Base-by-base conservation (phyloP, 2,797 vertebrate species). In the Lacerta viridis region DNA sequence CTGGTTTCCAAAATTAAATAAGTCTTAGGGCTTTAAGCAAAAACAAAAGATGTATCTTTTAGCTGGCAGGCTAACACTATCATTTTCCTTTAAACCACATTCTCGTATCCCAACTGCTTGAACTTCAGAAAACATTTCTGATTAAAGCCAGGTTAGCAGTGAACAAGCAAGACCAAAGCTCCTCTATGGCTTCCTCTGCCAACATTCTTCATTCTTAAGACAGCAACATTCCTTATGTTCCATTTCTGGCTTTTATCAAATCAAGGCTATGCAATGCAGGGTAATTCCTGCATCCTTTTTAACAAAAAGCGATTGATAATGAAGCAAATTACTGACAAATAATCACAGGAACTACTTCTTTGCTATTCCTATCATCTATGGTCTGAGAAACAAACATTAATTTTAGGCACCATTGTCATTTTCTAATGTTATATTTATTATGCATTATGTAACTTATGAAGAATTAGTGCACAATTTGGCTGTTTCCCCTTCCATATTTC, bases 221-320 rank as follows among this genome's bases (percentile, higher is more conserved):
- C 78, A 80, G 41, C 59, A 81, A 85, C 55, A 89, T 55, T 81
- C 71, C 68, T 76, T 66, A 29, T 43, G 25, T 68, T 84, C 17
- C 64, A 78, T 84, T 88, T 59, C 74, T 78, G 81, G 6, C 18
- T 83, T 55, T 69, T 68, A 68, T 88, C 74, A 84, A 88, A 78
- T 25, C 15, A 55, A 41, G 25, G 27, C 3, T 36, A 75, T 85
- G 78, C 39, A 81, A 76, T 27, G 59, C n/a, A 66, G 33, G 27
- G 43, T 76, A 75, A 85, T 36, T 46, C 27, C 76, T 78, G 27
- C n/a, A 74, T 41, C 36, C 36, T 27, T 84, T 50, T 80, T 80
- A 79, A 79, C 66, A 71, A 80, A 80, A 39, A 69, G 43, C 71
- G 13, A 43, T 10, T 36, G 36, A 77, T 27, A 79, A 79, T 50